Evolutionary conservation across 2,888 invertebrate species (phyloP), one percentile per base, ranked within the genome.

Genomic region (Julus scandinavius): DNA sequence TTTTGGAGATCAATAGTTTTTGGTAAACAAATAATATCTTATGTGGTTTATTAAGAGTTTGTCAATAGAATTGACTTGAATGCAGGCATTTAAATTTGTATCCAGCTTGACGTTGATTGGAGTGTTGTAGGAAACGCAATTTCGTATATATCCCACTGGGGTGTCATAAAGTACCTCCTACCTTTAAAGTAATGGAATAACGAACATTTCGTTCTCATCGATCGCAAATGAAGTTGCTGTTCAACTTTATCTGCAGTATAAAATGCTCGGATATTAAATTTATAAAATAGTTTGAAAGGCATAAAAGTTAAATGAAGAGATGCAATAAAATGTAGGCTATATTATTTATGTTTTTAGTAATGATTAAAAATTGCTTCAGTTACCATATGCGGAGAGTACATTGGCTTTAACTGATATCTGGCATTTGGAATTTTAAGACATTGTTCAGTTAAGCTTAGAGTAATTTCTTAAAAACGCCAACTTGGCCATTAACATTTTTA

Each of bases 31-130:
- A 63, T 63, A 63, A 20, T 63, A 17, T n/a, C 0, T 17, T 63
- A 1, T 3, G n/a, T n/a, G n/a, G n/a, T 63, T 63, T 63, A 63
- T n/a, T 63, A 63, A 63, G n/a, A 63, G 63, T 63, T n/a, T 5
- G 63, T 63, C n/a, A n/a, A 63, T n/a, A 6, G 63, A 17, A n/a
- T n/a, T 63, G 63, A 17, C 63, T 29, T n/a, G 63, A 63, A n/a
- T 63, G 3, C n/a, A 20, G 63, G 63, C n/a, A 63, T 63, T 63
- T 63, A 63, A 6, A 63, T 63, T 63, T 17, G 63, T 6, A n/a
- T 63, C 63, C 63, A n/a, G 6, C 63, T 63, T 63, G 63, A 63
- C 17, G n/a, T 63, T 63, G 63, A 63, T 63, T 63, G 63, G n/a
- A n/a, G 63, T 29, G 29, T 63, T 63, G 63, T n/a, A 17, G 63